These are phyloP conservation scores for Leptatherina wallacei DNA, from an alignment of 2,797 vertebrate genomes.

Conservation along the genomic window DNA sequence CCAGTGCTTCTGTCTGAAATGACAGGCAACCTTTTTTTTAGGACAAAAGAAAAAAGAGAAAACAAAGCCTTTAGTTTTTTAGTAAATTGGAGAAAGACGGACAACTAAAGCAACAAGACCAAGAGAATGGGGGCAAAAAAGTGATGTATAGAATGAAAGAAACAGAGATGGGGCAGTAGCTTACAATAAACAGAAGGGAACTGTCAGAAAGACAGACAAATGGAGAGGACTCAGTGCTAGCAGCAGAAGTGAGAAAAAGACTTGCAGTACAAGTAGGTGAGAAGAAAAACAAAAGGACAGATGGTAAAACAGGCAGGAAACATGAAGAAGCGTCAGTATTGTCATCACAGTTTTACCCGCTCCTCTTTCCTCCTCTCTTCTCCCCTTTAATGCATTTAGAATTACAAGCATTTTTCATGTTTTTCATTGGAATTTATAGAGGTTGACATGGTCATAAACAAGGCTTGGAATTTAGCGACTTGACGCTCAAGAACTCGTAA, in stretches of 20 bases:
- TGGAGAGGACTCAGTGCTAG: not conserved
- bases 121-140: conserved; percentile 10
- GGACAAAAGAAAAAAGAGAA: conserved; percentile 24
- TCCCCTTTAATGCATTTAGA: conserved; percentile 13
- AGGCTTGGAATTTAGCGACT: conserved; percentile 28
- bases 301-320: conserved; percentile 2
- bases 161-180: not conserved
- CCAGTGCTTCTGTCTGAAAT: conserved; percentile 36
- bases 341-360: not conserved
- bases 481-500: conserved; percentile 42
- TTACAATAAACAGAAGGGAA: conserved; percentile 4
- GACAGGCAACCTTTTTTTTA: conserved; percentile 65
- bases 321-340: not conserved
- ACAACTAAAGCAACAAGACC: conserved; percentile 7
- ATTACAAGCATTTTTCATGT: not conserved
- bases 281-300: conserved; percentile 14
- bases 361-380: not conserved
- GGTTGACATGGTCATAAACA: conserved; percentile 21
- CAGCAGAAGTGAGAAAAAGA: conserved; percentile 14
- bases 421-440: conserved; percentile 27
- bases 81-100: not conserved
- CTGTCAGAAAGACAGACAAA: not conserved
- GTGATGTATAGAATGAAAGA: conserved; percentile 15
- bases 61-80: not conserved
- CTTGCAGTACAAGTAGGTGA: not conserved